Conservation (phyloP, 2,113 vertebrate genomes). For the Galemys pyrenaicus region DNA sequence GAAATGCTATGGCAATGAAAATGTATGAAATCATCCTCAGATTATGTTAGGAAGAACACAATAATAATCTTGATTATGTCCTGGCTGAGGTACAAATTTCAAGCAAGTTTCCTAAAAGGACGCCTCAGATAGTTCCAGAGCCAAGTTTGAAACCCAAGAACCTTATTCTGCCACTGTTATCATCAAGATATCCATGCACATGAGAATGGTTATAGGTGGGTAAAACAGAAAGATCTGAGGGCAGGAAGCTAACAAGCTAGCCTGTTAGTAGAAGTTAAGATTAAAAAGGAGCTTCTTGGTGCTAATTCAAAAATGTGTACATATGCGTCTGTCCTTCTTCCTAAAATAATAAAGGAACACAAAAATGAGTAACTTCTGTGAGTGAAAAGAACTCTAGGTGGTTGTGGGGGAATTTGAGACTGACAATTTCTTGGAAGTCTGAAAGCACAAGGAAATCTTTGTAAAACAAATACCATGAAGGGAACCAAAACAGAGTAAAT, state of each 20-base stretch:
- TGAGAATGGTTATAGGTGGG: background rate
- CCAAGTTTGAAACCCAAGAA: background rate
- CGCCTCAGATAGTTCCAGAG: background rate
- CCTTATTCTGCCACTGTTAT: background rate
- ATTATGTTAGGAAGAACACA: background rate
- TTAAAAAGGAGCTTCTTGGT: background rate
- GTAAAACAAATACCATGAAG: background rate
- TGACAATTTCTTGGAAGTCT: background rate
- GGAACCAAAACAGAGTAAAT: background rate
- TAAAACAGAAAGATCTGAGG: background rate
- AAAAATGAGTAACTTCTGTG: background rate
- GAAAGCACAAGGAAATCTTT: background rate
- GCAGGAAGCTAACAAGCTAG: background rate
- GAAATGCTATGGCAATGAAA: background rate
- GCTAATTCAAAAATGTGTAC: background rate
- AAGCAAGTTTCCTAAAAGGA: background rate
- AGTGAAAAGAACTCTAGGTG: background rate
- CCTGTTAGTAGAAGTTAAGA: background rate
- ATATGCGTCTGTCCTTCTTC: background rate
- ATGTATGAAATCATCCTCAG: conserved; percentile 5
- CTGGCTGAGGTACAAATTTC: background rate
- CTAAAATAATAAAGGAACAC: background rate
- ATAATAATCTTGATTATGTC: background rate
- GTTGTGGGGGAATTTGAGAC: background rate
- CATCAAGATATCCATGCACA: background rate